phyloP scores from a whole-genome alignment of 2,113 vertebrate genomes.

The Siphamia tubifer region DNA sequence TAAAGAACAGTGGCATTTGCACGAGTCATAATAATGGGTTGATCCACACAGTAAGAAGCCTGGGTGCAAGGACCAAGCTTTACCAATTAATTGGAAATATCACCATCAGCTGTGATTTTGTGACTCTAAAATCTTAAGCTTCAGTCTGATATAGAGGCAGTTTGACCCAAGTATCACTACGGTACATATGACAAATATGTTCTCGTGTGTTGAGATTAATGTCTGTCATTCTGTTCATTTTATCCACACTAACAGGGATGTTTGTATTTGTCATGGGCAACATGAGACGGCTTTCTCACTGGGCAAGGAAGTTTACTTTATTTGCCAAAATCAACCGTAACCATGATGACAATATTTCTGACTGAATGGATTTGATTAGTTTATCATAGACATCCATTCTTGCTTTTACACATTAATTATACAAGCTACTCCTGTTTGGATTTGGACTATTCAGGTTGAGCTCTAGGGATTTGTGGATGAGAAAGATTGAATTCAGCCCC shows the following conservation, averaged over 20 bases:
- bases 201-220: too few species aligned
- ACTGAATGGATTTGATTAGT: neutral
- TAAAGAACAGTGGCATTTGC: constrained; percentile 26
- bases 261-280: neutral
- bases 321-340: neutral
- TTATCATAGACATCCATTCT: neutral
- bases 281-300: neutral
- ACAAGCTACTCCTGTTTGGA: neutral
- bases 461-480: neutral
- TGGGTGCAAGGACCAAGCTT: constrained; percentile 9
- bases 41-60: constrained; percentile 16
- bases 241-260: neutral
- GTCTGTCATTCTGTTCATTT: neutral
- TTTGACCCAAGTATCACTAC: too few species aligned
- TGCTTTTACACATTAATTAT: neutral
- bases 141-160: too few species aligned
- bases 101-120: constrained; percentile 1
- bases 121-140: neutral
- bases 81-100: constrained; percentile 22
- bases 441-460: neutral
- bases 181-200: too few species aligned
- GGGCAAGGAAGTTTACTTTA: neutral
- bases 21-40: constrained; percentile 15
- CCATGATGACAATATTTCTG: neutral
- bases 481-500: constrained; percentile 3